phyloP scores from a whole-genome alignment of 2,113 vertebrate species.

The Microcebus griseorufus region DNA sequence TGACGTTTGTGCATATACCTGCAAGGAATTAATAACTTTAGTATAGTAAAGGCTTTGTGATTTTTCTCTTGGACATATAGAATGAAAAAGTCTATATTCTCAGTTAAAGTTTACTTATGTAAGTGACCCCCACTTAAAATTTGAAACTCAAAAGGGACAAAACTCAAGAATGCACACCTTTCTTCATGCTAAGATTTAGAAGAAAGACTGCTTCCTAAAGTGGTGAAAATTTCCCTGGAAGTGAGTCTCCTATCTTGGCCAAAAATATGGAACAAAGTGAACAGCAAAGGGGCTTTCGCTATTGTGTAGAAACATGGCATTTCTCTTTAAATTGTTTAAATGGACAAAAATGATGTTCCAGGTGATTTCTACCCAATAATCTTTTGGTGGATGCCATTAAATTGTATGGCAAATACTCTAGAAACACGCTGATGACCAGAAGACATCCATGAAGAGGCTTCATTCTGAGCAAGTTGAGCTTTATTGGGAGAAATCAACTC shows the following conservation, averaged over 20 bases:
- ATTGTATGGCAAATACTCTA: neutral
- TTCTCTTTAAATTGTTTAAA: neutral
- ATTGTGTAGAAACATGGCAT: neutral
- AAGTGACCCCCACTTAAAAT: neutral
- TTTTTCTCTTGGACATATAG: neutral
- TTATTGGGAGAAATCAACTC: neutral
- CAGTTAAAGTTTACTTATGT: neutral
- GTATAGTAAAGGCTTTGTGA: neutral
- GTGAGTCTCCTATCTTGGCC: neutral
- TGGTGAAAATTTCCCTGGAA: neutral
- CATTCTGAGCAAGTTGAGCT: neutral
- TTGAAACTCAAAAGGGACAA: neutral
- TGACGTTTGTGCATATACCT: neutral
- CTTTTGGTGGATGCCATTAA: neutral
- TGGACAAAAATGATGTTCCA: neutral
- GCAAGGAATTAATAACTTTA: neutral
- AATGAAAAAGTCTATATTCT: neutral
- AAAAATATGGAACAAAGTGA: neutral
- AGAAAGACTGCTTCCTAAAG: neutral
- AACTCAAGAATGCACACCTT: neutral
- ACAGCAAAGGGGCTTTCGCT: neutral
- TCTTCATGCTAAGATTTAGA: neutral
- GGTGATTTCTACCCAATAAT: neutral
- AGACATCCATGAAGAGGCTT: neutral
- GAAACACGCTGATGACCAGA: neutral